Conservation (phyloP, 2,888 invertebrate species). For the Ophion costatus region DNA sequence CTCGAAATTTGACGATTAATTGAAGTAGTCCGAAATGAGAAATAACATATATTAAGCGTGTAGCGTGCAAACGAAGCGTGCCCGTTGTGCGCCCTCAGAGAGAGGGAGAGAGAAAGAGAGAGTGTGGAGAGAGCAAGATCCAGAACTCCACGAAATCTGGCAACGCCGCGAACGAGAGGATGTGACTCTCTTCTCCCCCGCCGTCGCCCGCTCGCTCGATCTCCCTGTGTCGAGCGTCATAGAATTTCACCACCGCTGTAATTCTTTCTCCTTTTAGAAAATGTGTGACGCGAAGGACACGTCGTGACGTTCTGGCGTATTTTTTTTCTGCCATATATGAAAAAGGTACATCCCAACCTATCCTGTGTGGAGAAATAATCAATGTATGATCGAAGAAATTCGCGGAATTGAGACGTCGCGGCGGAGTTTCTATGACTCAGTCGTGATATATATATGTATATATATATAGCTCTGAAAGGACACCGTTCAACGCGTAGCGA, state of each 20-base stretch:
- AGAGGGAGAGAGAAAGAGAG: background rate
- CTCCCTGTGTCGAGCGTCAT: conserved; percentile 45
- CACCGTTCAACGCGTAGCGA: background rate
- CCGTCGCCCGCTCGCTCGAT: background rate
- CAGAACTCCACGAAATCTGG: conserved; percentile 8
- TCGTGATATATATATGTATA: background rate
- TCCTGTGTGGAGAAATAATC: background rate
- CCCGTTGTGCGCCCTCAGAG: background rate
- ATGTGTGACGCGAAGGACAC: conserved; percentile 9
- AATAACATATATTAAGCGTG: background rate
- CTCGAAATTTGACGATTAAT: background rate
- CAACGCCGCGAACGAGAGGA: conserved; percentile 42
- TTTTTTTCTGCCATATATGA: background rate
- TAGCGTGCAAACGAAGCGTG: background rate
- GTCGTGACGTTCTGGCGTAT: background rate
- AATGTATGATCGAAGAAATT: background rate
- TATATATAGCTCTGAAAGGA: background rate
- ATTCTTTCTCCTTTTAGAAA: conserved; percentile 39
- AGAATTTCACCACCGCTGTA: conserved; percentile 54
- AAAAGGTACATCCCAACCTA: background rate
- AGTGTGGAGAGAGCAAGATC: background rate
- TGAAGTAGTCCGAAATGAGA: background rate
- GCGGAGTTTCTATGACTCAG: conserved; percentile 3
- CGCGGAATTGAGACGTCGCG: background rate
- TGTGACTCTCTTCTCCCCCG: conserved; percentile 23